Base-by-base conservation (phyloP, 1,140 invertebrate species). In the Papilio polyxenes region DNA sequence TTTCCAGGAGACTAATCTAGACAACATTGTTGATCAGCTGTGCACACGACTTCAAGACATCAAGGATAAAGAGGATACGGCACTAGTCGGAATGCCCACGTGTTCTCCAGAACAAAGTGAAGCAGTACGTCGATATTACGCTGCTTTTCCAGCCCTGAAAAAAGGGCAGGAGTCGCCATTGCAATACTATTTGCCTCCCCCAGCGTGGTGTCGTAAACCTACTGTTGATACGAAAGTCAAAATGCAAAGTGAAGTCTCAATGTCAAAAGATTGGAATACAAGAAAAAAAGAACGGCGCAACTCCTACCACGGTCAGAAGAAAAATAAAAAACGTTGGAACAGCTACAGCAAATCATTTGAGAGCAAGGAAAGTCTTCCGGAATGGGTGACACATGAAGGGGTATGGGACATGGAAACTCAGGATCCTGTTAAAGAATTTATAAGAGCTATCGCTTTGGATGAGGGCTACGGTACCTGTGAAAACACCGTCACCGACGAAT, bases 121-220 rank as follows among this genome's bases (percentile, higher is more conserved):
- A 87, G 94, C 94, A 91, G 94, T 94, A 85, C 92, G 94, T 85
- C 89, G 93, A 89, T 95, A 95, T 88, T 95, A 94, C 89, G 94
- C 94, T 90, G 94, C 94, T 82, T 95, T 95, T 87, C 94, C 94
- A 83, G 93, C 94, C 85, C 89, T 95, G 72, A 93, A 93, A 83
- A 94, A 94, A 89, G 92, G 92, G 59, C 86, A 90, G 89, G 90
- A 93, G 89, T 92, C 93, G 84, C 91, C 91, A 76, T 86, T 91
- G 89, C 92, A 91, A 89, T 94, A 92, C 82, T 93, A 92, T 85
- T 84, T 93, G 82, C 93, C 92, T 80, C 92, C 93, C 79, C 93
- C 93, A 48, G 87, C 92, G 83, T 94, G 93, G 93, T 94, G 93
- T 89, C 91, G 90, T 75, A 93, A 91, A 83, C 80, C 87, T 79